Evolutionary conservation across 2,113 vertebrate species (phyloP).

Genomic region (Lucifuga dentata): DNA sequence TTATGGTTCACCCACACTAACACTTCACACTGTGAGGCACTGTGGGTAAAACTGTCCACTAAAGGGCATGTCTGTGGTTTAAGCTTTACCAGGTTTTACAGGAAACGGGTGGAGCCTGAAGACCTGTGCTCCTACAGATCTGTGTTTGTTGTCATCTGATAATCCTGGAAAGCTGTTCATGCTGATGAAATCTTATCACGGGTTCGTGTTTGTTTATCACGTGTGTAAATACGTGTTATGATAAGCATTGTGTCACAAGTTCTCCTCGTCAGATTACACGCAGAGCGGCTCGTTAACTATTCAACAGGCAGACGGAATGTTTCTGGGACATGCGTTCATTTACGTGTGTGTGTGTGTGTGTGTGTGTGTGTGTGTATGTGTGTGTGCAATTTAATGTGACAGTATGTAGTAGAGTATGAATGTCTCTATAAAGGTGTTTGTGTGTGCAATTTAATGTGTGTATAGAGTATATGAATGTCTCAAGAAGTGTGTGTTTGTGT

Average conservation of each 20-base stretch:
- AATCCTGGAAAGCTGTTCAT: constrained; percentile 57
- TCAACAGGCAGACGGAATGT: constrained; percentile 73
- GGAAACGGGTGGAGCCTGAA: constrained; percentile 26
- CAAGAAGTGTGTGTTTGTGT: too few relatives aligned
- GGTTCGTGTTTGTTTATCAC: constrained; percentile 73
- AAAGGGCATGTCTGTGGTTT: too few relatives aligned
- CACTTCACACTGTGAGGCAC: too few relatives aligned
- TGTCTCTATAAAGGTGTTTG: too few relatives aligned
- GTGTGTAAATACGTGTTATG: constrained; percentile 72
- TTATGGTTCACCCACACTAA: background rate
- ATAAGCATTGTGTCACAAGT: constrained; percentile 74
- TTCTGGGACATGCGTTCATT: constrained; percentile 74
- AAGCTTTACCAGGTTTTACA: too few relatives aligned
- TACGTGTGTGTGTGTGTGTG: constrained; percentile 41
- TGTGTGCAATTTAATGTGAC: too few relatives aligned
- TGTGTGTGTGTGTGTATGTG: constrained; percentile 26
- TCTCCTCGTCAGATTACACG: constrained; percentile 69
- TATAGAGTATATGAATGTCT: too few relatives aligned
- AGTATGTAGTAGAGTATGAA: too few relatives aligned
- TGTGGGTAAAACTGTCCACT: too few relatives aligned
- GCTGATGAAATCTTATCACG: constrained; percentile 59
- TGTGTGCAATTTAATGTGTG: too few relatives aligned
- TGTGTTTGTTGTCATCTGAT: constrained; percentile 36
- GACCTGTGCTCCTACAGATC: constrained; percentile 13
- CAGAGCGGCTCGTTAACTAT: constrained; percentile 75